Conservation (phyloP, 1,140 invertebrate genomes). For the Scaptomyza graminum region DNA sequence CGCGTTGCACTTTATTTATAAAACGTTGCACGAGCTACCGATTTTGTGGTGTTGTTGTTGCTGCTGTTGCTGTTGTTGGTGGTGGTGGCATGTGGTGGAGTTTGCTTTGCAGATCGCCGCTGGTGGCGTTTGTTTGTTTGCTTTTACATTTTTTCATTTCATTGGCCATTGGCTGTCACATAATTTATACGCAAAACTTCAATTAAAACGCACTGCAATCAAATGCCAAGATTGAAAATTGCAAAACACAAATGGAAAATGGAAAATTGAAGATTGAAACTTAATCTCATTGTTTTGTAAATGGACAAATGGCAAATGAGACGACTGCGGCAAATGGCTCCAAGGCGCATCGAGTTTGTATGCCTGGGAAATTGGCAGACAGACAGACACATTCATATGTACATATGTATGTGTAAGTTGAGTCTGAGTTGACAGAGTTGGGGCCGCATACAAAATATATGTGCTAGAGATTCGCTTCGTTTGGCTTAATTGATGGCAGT, state of each 20-base stretch:
- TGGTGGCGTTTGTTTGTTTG: constrained; percentile 55
- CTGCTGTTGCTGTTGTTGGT: constrained; percentile 1
- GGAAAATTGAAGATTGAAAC: constrained; percentile 67
- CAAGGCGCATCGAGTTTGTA: constrained; percentile 28
- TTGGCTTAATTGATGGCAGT: constrained; percentile 64
- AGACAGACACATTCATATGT: neutral
- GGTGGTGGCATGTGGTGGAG: constrained; percentile 4
- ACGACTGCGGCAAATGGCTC: constrained; percentile 28
- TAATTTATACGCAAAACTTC: constrained; percentile 58
- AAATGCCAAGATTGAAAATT: constrained; percentile 19
- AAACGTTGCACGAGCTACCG: constrained; percentile 38
- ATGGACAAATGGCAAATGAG: constrained; percentile 36
- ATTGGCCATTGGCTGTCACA: constrained; percentile 69
- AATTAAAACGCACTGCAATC: constrained; percentile 60
- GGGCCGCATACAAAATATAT: neutral
- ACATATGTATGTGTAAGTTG: neutral
- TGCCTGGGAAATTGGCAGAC: constrained; percentile 25
- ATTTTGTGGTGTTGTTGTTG: constrained; percentile 30
- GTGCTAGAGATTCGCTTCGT: constrained; percentile 41
- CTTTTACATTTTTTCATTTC: constrained; percentile 19
- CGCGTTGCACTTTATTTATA: constrained; percentile 49
- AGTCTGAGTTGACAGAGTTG: constrained; percentile 18
- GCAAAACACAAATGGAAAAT: constrained; percentile 10
- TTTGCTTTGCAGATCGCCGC: neutral
- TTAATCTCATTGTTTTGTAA: constrained; percentile 59